Base-by-base conservation (phyloP, 2,113 vertebrate species). In the Shinisaurus crocodilurus region DNA sequence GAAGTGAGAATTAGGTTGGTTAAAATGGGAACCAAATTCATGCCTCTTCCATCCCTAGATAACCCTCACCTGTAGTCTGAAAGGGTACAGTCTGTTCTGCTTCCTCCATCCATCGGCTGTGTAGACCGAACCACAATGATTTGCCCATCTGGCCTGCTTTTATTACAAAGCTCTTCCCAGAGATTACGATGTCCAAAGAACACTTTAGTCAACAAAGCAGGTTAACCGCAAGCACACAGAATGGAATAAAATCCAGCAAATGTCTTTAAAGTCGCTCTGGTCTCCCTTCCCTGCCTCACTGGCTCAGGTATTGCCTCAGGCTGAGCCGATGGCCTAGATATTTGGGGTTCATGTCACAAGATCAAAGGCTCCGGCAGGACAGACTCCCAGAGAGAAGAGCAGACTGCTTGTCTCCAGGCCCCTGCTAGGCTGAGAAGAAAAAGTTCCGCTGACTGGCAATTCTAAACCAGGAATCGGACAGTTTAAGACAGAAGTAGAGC, bases 61-160 rank as follows among this genome's bases (percentile, higher is more conserved):
- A 86, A 34, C 69, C 69, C 69, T 12, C n/a, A 37, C 34, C 69
- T 9, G 69, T 10, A 70, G 29, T 7, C 69, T 50, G 23, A 6
- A 13, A 45, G 3, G 37, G n/a, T 6, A 2, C 0, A 0, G 20
- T 1, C 8, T 20, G 18, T 60, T 60, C 57, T 60, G 13, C 12
- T 60, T 13, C 57, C 57, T 16, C 15, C 60, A 20, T 63, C 16
- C 10, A 54, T 10, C 12, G 50, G 10, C 50, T 63, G 60, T 63
- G 60, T 63, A 23, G 3, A 4, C 50, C 12, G 50, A 54, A 10
- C 50, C 12, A 63, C 5, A 63, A 48, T 79, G 10, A 48, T 29
- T 48, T 32, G 23, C 6, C 76, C 43, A 27, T 13, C 43, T 48
- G 10, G 1, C 25, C 40, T 7, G 37, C 16, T 13, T 48, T 48